phyloP scores from a whole-genome alignment of 37 sponge, comb jelly and placozoan genomes.

The Cliona cf. orientalis region DNA sequence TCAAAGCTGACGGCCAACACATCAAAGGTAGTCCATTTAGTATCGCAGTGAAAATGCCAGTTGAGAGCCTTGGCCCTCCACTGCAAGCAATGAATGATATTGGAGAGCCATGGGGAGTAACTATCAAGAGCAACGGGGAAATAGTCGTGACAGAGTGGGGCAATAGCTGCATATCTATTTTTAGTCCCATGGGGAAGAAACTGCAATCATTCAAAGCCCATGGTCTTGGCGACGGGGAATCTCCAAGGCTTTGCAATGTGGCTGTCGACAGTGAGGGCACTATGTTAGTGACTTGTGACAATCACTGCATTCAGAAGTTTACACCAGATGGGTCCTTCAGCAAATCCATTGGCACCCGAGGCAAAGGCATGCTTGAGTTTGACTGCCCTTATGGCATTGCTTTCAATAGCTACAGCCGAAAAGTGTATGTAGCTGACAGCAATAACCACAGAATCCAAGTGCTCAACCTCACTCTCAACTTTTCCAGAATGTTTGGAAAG shows the following conservation, averaged over 20 bases:
- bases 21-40: slow-evolving; percentile 21
- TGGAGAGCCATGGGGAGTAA: neutral
- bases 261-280: slow-evolving; percentile 26
- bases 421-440: slow-evolving; percentile 41
- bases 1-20: slow-evolving; percentile 5
- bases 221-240: neutral
- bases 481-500: neutral
- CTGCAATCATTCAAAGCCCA: neutral
- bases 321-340: slow-evolving; percentile 43
- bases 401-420: slow-evolving; percentile 12
- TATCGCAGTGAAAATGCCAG: neutral
- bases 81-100: neutral
- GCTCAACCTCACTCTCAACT: slow-evolving; percentile 15
- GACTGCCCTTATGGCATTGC: slow-evolving; percentile 39
- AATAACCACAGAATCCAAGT: slow-evolving; percentile 38
- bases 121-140: neutral
- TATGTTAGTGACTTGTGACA: slow-evolving; percentile 3
- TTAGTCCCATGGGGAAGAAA: neutral
- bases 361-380: slow-evolving; percentile 27
- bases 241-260: neutral
- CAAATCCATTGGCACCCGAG: neutral
- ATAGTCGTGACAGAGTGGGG: neutral
- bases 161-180: slow-evolving; percentile 17
- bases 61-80: neutral
- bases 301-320: slow-evolving; percentile 54